Percentiles rank a stretch among this genome's conserved stretches.
These are phyloP conservation scores for Sthenelais limicola DNA, from an alignment of 2,888 invertebrate genomes.

Conservation along the genomic window DNA sequence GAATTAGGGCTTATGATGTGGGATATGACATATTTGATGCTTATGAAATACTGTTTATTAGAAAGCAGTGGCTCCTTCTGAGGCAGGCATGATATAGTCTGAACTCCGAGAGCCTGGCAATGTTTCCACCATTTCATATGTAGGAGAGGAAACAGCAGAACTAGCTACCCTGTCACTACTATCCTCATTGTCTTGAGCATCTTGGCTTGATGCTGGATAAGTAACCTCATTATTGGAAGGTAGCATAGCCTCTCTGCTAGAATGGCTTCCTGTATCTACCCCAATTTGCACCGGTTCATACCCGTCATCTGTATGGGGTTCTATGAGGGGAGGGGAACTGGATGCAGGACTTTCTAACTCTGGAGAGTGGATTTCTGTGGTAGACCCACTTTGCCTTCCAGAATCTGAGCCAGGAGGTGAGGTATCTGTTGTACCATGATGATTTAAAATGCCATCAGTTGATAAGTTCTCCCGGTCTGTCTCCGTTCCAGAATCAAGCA, in stretches of 20 bases:
- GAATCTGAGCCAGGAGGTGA: not conserved
- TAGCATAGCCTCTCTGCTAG: constrained; percentile 5
- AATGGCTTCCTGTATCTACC: no score
- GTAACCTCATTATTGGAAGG: not conserved
- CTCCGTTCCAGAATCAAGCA: constrained; percentile 27
- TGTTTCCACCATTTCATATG: constrained; percentile 23
- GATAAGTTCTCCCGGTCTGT: constrained; percentile 7
- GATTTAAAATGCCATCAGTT: not conserved
- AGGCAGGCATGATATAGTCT: constrained; percentile 2
- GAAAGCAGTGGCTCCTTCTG: constrained; percentile 31
- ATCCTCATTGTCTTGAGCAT: not conserved
- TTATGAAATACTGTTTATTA: no score
- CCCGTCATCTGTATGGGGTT: constrained; percentile 1
- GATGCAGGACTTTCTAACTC: not conserved
- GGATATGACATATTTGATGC: no score
- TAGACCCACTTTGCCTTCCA: constrained; percentile 8
- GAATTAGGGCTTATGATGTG: no score
- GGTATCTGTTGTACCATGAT: not conserved
- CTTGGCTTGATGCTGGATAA: not conserved
- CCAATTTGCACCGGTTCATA: not conserved
- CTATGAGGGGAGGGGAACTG: not conserved
- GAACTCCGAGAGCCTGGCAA: not conserved
- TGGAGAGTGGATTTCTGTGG: not conserved
- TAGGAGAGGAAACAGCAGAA: no score
- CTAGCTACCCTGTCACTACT: no score